Conservation (phyloP, 2,888 invertebrate species). For the Andrena bicolor region DNA sequence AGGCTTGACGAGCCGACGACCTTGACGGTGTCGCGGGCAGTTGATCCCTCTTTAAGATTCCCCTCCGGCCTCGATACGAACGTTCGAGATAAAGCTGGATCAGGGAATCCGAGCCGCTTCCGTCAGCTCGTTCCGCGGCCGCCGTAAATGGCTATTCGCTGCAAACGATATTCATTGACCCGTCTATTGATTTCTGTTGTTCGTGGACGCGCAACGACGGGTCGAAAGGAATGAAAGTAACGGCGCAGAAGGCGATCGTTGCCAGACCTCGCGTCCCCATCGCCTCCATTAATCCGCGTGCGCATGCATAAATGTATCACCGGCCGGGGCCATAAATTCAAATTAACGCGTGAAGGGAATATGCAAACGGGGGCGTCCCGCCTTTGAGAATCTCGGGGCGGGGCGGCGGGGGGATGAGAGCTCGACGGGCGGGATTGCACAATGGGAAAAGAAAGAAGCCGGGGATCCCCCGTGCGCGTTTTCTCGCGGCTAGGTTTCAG, state of each 20-base stretch:
- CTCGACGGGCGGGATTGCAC: constrained; percentile 1
- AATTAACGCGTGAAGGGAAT: constrained; percentile 11
- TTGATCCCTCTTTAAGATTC: constrained; percentile 33
- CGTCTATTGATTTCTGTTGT: not conserved
- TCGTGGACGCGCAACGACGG: not conserved
- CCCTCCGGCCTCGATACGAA: not conserved
- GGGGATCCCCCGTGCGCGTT: constrained; percentile 5
- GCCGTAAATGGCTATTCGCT: not conserved
- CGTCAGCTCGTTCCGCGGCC: not conserved
- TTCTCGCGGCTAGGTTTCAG: constrained; percentile 6
- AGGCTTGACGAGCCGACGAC: constrained; percentile 66
- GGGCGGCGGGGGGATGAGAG: not conserved
- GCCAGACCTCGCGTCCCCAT: not conserved
- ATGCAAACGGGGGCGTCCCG: constrained; percentile 20
- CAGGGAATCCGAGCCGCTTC: not conserved
- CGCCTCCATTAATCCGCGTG: constrained; percentile 11
- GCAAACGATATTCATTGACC: not conserved
- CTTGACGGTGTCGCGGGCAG: constrained; percentile 63
- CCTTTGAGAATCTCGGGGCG: constrained; percentile 14
- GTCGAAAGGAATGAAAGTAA: not conserved
- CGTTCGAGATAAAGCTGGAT: not conserved
- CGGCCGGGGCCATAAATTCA: constrained; percentile 14
- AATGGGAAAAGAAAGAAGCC: constrained; percentile 8
- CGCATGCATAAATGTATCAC: constrained; percentile 22
- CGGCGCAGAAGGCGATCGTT: not conserved